Conservation (phyloP, 1,140 invertebrate genomes). For the Drosophila novamexicana region DNA sequence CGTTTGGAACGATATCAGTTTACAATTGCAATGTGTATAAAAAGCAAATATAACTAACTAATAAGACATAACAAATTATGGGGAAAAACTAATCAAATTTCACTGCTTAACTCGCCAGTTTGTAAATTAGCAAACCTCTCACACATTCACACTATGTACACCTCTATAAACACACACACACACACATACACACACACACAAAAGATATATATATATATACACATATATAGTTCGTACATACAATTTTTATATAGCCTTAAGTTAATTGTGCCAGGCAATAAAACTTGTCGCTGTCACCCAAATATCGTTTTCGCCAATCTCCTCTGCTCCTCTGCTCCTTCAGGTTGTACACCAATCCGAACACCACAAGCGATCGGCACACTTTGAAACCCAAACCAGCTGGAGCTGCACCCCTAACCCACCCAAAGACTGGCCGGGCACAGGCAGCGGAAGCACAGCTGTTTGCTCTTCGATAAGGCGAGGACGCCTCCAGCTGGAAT, state of each 20-base stretch:
- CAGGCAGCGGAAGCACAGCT: conserved; percentile 20
- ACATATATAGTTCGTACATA: conserved; percentile 36
- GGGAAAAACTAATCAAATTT: conserved; percentile 11
- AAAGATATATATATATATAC: conserved; percentile 10
- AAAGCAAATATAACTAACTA: background rate
- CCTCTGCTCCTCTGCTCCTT: background rate
- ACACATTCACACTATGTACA: conserved; percentile 33
- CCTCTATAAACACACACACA: conserved; percentile 1
- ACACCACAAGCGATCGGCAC: conserved; percentile 38
- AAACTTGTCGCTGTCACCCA: conserved; percentile 43
- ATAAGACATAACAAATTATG: background rate
- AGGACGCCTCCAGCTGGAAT: background rate
- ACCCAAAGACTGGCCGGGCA: background rate
- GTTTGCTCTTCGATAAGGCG: conserved; percentile 41
- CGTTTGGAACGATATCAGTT: conserved; percentile 38
- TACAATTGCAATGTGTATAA: conserved; percentile 58
- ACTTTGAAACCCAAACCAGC: conserved; percentile 42
- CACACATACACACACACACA: conserved; percentile 7
- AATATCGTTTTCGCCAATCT: background rate
- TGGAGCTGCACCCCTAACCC: conserved; percentile 5
- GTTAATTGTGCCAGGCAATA: conserved; percentile 49
- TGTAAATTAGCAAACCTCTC: conserved; percentile 45
- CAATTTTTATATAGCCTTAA: conserved; percentile 70
- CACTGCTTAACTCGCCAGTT: conserved; percentile 31
- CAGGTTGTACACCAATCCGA: conserved; percentile 37